Conservation (phyloP, 2,113 vertebrate species). For the Leucopsar rothschildi region DNA sequence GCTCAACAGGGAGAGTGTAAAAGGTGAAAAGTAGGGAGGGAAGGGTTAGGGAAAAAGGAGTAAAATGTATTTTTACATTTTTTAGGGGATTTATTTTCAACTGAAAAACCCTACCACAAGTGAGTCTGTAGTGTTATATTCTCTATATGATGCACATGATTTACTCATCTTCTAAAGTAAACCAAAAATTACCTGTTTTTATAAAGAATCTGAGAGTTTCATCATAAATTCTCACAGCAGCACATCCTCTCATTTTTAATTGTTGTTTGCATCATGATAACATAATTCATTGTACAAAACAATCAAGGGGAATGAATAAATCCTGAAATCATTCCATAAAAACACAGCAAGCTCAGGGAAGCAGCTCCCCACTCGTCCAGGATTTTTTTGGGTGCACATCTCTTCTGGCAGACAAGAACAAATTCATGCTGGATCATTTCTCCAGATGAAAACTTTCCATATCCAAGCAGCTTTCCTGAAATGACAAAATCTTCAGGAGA, state of each 20-base stretch:
- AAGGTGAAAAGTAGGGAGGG: not conserved
- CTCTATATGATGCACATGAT: rapidly evolving
- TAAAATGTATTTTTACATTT: not conserved
- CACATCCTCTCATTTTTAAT: not conserved
- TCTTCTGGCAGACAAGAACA: not conserved
- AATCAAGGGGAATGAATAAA: not conserved
- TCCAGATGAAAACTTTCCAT: not conserved
- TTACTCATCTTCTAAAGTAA: not conserved
- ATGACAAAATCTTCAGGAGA: not conserved
- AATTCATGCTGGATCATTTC: not conserved
- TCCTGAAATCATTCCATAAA: not conserved
- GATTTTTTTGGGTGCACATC: not conserved
- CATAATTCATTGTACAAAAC: not conserved
- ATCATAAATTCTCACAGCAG: not conserved
- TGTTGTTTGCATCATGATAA: not conserved
- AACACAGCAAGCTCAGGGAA: not conserved
- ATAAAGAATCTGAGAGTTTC: not conserved
- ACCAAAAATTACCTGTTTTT: not conserved
- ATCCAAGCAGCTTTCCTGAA: not conserved
- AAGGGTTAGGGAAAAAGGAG: not conserved
- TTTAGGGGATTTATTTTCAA: not conserved
- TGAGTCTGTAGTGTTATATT: not conserved
- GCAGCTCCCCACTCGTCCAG: not conserved
- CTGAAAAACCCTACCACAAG: not conserved
- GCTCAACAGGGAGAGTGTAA: not conserved